Percentiles rank a stretch among this genome's conserved stretches.
Evolutionary conservation across 2,797 vertebrate genomes (phyloP).

Genomic region (Chaetodon trifasciatus): DNA sequence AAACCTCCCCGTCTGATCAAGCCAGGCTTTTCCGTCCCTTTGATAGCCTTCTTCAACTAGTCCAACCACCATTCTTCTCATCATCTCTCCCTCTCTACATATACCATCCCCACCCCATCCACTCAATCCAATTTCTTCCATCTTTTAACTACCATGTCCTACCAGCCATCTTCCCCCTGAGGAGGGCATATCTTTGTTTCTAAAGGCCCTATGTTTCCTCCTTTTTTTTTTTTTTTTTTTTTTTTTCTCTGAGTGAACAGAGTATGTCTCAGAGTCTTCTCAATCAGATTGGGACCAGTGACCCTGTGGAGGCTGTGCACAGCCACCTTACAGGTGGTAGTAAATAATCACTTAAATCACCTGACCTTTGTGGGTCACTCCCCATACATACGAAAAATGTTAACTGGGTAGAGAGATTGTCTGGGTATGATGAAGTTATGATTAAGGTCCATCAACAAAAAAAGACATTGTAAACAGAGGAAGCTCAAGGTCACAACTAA

Average conservation of each 20-base stretch:
- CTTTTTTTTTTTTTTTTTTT: too few relatives aligned
- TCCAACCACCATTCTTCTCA: slow-evolving; percentile 35
- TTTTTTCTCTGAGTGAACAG: not conserved
- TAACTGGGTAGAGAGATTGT: not conserved
- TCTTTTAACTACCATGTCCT: slow-evolving; percentile 2
- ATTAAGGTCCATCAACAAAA: slow-evolving; percentile 13
- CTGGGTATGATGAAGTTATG: not conserved
- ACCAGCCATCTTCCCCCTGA: slow-evolving; percentile 6
- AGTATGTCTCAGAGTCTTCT: not conserved
- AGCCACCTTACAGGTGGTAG: not conserved
- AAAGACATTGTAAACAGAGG: not conserved
- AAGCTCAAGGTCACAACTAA: not conserved
- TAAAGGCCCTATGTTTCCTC: not conserved
- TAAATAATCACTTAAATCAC: slow-evolving; percentile 4
- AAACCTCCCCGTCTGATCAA: slow-evolving; percentile 48
- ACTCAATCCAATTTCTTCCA: not conserved
- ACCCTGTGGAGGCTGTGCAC: not conserved
- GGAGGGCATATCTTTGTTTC: slow-evolving; percentile 27
- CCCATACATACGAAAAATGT: not conserved
- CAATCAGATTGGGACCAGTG: not conserved
- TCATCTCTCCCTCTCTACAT: slow-evolving; percentile 30
- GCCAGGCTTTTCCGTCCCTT: slow-evolving; percentile 39
- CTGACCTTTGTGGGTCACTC: slow-evolving; percentile 8
- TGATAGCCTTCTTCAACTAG: slow-evolving; percentile 43
- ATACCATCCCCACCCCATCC: slow-evolving; percentile 10